phyloP scores from a whole-genome alignment of 35 echinoderm and acorn worm species.

The Apostichopus parvimensis region DNA sequence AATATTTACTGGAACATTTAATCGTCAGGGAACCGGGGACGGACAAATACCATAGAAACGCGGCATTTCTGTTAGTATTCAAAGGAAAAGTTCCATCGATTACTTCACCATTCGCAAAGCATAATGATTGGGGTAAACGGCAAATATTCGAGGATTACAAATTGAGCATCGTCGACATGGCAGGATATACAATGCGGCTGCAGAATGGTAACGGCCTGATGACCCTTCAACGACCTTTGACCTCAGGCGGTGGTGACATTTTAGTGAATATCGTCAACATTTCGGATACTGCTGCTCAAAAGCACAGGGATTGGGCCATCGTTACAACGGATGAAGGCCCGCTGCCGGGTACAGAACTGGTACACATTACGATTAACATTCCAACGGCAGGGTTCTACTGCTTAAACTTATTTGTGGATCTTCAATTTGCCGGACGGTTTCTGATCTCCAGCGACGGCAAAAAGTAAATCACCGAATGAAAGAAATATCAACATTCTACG shows the following conservation, averaged over 20 bases:
- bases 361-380: background rate
- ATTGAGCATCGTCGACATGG: background rate
- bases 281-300: background rate
- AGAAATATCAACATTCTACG: too few relatives aligned
- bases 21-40: background rate
- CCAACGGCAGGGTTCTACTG: constrained; percentile 14
- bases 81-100: background rate
- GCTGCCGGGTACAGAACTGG: background rate
- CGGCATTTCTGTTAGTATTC: background rate
- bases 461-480: too few relatives aligned
- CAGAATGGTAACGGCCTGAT: background rate
- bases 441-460: background rate
- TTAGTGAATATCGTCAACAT: constrained; percentile 6
- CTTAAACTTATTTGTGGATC: constrained; percentile 16
- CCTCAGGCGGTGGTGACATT: background rate
- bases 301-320: background rate
- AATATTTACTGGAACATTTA: constrained; percentile 6
- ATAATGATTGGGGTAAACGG: constrained; percentile 16
- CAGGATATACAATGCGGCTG: constrained; percentile 17
- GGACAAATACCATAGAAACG: background rate
- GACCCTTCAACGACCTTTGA: background rate
- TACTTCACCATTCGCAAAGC: background rate
- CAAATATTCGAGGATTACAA: background rate
- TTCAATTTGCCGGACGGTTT: constrained; percentile 26
- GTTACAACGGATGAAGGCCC: background rate